Conservation (phyloP, 2,113 vertebrate genomes). For the Anguilla japonica region DNA sequence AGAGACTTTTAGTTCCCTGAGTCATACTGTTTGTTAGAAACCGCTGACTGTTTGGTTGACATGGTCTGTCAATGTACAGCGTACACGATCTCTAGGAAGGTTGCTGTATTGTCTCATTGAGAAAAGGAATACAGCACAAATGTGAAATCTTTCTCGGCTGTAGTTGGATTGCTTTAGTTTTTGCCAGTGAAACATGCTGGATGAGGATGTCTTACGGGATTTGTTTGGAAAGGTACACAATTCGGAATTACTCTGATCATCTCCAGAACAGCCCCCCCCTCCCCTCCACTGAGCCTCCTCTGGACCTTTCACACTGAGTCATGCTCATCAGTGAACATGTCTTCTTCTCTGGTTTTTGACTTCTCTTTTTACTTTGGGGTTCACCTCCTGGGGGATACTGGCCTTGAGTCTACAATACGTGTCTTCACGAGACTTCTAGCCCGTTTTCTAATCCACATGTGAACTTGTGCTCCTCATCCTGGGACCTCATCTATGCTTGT, state of each 20-base stretch:
- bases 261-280: not conserved
- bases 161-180: not conserved
- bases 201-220: slow-evolving; percentile 7
- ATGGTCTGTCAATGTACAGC: not conserved
- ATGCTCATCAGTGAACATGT: not conserved
- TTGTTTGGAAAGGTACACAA: not conserved
- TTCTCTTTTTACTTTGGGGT: not conserved
- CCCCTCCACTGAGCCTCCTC: not conserved
- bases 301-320: not conserved
- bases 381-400: not conserved
- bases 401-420: not conserved
- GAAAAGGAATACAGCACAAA: not conserved
- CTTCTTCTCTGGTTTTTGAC: not conserved
- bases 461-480: not conserved
- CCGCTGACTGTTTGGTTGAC: slow-evolving; percentile 3
- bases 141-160: not conserved
- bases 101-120: not conserved
- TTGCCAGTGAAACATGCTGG: not conserved
- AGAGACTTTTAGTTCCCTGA: slow-evolving; percentile 19
- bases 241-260: not conserved
- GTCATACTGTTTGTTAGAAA: slow-evolving; percentile 5
- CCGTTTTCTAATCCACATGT: not conserved
- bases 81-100: not conserved
- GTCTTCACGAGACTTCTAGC: not conserved
- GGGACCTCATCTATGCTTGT: not conserved